A percentile compares a stretch with the other conserved stretches of the same genome.
These are phyloP conservation scores for Helleia helle DNA, from an alignment of 2,888 invertebrate species.

Conservation along the genomic window DNA sequence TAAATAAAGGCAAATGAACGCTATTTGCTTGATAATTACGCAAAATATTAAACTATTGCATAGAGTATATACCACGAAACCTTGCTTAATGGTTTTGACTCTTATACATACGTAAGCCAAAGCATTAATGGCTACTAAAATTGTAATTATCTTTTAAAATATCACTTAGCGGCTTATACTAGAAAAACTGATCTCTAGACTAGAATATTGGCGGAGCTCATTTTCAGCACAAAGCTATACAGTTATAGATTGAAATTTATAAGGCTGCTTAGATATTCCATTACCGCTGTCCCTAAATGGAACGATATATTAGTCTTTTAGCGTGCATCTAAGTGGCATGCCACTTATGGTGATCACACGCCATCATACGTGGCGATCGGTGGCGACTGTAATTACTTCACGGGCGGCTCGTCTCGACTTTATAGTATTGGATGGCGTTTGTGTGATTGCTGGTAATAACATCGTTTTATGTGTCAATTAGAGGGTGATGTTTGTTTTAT, in stretches of 20 bases:
- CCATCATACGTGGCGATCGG: conserved; percentile 26
- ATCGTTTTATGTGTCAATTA: background rate
- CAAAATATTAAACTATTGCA: too few relatives aligned
- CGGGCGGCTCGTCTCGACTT: background rate
- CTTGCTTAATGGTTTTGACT: too few relatives aligned
- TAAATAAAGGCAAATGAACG: too few relatives aligned
- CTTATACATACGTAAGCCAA: too few relatives aligned
- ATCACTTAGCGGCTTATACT: background rate
- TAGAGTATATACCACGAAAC: too few relatives aligned
- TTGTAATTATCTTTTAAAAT: too few relatives aligned
- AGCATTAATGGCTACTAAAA: too few relatives aligned
- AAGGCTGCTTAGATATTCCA: conserved; percentile 38
- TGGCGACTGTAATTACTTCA: conserved; percentile 39
- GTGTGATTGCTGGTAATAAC: background rate
- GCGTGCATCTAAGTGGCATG: conserved; percentile 44
- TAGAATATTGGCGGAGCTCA: background rate
- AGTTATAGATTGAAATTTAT: background rate
- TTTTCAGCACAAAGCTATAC: background rate
- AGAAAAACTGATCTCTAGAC: background rate
- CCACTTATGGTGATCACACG: conserved; percentile 51
- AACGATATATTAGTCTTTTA: conserved; percentile 46
- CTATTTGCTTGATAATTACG: too few relatives aligned
- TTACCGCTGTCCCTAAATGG: conserved; percentile 43
- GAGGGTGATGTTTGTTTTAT: too few relatives aligned
- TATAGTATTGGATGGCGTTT: too few relatives aligned